These are phyloP conservation scores for Ceuthmochares aereus DNA, from an alignment of 2,113 vertebrate species.

Conservation along the genomic window DNA sequence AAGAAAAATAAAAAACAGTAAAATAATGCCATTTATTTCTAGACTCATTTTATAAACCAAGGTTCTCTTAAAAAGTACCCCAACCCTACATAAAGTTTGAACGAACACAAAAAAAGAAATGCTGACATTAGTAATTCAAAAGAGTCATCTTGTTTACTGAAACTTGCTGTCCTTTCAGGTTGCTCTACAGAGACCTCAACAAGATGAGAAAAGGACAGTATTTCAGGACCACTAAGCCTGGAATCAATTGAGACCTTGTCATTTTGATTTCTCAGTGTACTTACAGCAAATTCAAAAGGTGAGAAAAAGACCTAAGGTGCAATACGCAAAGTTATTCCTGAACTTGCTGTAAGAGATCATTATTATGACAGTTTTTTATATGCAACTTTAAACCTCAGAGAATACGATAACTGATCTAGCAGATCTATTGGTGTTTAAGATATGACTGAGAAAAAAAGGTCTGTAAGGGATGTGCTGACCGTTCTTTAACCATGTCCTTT, in stretches of 20 bases:
- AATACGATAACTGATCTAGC: neutral
- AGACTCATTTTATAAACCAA: neutral
- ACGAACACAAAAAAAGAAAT: neutral
- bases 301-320: neutral
- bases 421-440: neutral
- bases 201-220: neutral
- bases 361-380: neutral
- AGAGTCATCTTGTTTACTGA: neutral
- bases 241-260: neutral
- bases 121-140: neutral
- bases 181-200: neutral
- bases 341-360: neutral
- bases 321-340: neutral
- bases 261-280: neutral
- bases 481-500: neutral
- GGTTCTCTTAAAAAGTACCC: neutral
- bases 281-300: neutral
- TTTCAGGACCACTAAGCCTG: neutral
- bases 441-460: fast-evolving
- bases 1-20: neutral
- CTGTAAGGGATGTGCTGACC: neutral
- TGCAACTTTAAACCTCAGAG: neutral
- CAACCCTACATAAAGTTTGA: neutral
- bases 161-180: neutral
- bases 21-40: neutral